Percentiles rank a stretch among this genome's conserved stretches.
phyloP scores from a whole-genome alignment of 2,888 invertebrate genomes.

The Mesorhabditis spiculigera region DNA sequence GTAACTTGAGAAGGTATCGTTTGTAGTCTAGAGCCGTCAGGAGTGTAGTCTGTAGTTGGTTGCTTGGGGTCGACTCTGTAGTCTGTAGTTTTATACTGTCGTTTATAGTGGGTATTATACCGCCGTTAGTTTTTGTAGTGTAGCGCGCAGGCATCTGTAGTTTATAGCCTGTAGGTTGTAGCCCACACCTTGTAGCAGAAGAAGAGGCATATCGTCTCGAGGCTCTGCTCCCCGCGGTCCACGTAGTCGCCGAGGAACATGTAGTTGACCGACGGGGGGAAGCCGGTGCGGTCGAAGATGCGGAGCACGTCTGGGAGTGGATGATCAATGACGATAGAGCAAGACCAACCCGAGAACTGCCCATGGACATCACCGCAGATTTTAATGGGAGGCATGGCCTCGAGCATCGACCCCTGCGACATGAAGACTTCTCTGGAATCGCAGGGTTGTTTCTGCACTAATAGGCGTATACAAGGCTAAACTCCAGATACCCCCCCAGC shows the following conservation, averaged over 20 bases:
- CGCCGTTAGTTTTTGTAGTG: no score
- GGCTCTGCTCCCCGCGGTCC: conserved; percentile 43
- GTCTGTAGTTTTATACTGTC: no score
- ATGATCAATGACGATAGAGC: neutral
- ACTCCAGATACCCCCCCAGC: no score
- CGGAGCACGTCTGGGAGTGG: conserved; percentile 31
- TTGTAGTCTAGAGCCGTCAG: no score
- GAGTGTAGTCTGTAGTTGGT: no score
- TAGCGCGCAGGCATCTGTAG: no score
- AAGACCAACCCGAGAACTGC: conserved; percentile 36
- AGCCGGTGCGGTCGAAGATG: conserved; percentile 38
- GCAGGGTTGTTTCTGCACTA: no score
- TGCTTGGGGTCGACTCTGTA: no score
- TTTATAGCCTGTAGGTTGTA: neutral
- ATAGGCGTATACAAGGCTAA: no score
- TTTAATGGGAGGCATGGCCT: conserved; percentile 41
- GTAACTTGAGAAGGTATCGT: no score
- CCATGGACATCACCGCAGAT: conserved; percentile 50
- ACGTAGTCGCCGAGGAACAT: conserved; percentile 51
- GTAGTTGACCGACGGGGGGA: conserved; percentile 42
- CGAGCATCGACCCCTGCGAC: conserved; percentile 34
- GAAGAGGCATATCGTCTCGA: conserved; percentile 40
- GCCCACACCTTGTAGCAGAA: conserved; percentile 33
- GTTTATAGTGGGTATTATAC: no score
- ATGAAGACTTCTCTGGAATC: conserved; percentile 26